These are phyloP conservation scores for Ornithoptera priamus DNA, from an alignment of 2,888 invertebrate species.

Conservation along the genomic window DNA sequence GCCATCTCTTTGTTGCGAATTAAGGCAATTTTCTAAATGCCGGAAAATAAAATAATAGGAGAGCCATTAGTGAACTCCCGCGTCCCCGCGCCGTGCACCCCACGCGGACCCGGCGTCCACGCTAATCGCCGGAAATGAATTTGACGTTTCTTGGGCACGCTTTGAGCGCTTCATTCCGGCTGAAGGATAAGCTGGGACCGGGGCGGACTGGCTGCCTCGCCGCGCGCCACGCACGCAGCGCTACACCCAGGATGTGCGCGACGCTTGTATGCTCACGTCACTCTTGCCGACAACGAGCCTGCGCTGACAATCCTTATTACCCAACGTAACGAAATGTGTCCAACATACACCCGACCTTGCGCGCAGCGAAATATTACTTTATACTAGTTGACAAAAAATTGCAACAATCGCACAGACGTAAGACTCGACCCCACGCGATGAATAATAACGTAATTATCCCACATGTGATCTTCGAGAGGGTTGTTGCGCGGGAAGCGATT, in stretches of 20 bases:
- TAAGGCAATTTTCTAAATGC: slow-evolving; percentile 68
- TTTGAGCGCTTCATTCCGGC: slow-evolving; percentile 46
- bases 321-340: neutral
- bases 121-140: slow-evolving; percentile 55
- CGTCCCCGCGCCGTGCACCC: slow-evolving; percentile 31
- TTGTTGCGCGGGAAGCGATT: slow-evolving; percentile 24
- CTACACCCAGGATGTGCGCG: neutral
- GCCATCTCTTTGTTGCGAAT: slow-evolving; percentile 45
- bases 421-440: neutral
- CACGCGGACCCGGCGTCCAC: slow-evolving; percentile 40
- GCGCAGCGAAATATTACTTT: too few species aligned
- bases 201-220: neutral
- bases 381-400: too few species aligned
- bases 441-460: neutral
- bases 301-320: neutral
- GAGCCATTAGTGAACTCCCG: slow-evolving; percentile 57
- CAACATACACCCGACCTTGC: neutral
- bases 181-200: slow-evolving; percentile 21
- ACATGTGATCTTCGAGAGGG: slow-evolving; percentile 17
- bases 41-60: slow-evolving; percentile 74
- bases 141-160: slow-evolving; percentile 47
- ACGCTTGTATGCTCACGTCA: too few species aligned
- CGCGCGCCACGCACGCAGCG: neutral
- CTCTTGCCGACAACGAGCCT: too few species aligned
- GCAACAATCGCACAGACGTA: neutral